Conservation (phyloP, 2,888 invertebrate species). For the Xylota segnis region DNA sequence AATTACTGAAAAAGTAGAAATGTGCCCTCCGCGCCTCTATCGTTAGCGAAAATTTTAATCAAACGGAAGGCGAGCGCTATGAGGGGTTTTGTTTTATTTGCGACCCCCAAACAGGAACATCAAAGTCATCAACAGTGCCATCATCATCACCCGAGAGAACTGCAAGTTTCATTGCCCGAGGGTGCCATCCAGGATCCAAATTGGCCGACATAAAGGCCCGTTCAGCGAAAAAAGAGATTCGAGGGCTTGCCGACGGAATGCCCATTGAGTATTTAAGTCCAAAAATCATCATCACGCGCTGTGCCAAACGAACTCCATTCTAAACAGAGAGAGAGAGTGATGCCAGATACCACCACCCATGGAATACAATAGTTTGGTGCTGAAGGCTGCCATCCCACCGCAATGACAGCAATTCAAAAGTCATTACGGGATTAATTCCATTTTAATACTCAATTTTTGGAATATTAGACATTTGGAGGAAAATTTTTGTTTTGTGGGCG, state of each 20-base stretch:
- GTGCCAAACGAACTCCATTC: constrained; percentile 11
- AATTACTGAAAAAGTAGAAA: constrained; percentile 39
- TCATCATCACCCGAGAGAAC: background rate
- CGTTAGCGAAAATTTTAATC: constrained; percentile 30
- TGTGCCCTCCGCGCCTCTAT: background rate
- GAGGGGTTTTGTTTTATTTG: background rate
- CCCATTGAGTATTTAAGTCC: constrained; percentile 37
- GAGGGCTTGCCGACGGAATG: constrained; percentile 14
- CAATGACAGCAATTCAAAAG: constrained; percentile 69
- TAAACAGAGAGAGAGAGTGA: background rate
- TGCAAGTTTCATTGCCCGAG: background rate
- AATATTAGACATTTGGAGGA: constrained; percentile 52
- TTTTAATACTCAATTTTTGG: constrained; percentile 67
- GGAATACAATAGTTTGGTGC: constrained; percentile 29
- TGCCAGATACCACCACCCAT: background rate
- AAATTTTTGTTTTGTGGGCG: constrained; percentile 46
- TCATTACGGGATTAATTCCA: constrained; percentile 68
- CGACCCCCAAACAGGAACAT: background rate
- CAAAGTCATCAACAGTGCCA: constrained; percentile 26
- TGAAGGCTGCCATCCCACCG: constrained; percentile 21
- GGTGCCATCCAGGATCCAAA: constrained; percentile 30
- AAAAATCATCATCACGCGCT: constrained; percentile 47
- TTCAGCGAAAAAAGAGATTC: constrained; percentile 23
- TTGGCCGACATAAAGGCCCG: constrained; percentile 37
- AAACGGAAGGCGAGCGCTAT: constrained; percentile 10